These are phyloP conservation scores for Actenoides hombroni DNA, from an alignment of 2,113 vertebrate species.

Conservation along the genomic window DNA sequence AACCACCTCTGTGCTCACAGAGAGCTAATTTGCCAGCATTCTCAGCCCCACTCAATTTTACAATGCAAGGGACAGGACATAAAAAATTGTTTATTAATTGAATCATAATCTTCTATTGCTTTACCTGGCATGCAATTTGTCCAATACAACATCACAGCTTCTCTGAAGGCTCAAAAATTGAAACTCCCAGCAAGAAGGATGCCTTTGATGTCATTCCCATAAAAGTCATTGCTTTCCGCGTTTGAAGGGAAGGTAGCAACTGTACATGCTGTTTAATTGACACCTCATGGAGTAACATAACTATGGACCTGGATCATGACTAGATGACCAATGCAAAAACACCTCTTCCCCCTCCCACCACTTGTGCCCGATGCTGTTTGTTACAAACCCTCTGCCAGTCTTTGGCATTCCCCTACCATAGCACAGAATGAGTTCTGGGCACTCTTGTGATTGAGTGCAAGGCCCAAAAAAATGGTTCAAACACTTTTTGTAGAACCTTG, in stretches of 20 bases:
- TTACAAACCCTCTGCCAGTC: background rate
- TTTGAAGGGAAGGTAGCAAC: background rate
- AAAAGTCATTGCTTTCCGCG: fast-evolving
- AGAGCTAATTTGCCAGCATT: background rate
- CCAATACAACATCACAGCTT: background rate
- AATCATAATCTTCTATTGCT: background rate
- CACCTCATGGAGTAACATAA: background rate
- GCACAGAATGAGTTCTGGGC: background rate
- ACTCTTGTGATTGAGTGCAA: background rate
- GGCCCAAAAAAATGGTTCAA: background rate
- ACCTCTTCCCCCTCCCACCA: background rate
- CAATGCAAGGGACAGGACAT: background rate
- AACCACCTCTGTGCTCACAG: background rate
- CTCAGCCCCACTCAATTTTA: background rate
- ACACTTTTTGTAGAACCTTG: background rate
- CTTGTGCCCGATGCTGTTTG: background rate
- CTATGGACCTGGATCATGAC: background rate
- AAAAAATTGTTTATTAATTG: background rate
- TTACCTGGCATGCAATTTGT: background rate
- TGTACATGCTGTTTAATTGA: background rate
- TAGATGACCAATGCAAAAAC: background rate
- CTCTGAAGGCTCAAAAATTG: background rate
- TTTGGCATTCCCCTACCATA: background rate
- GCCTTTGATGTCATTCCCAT: background rate
- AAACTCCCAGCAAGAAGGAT: background rate